These are phyloP conservation scores for Heliconius ismenius DNA, from an alignment of 2,888 invertebrate species.

Conservation along the genomic window DNA sequence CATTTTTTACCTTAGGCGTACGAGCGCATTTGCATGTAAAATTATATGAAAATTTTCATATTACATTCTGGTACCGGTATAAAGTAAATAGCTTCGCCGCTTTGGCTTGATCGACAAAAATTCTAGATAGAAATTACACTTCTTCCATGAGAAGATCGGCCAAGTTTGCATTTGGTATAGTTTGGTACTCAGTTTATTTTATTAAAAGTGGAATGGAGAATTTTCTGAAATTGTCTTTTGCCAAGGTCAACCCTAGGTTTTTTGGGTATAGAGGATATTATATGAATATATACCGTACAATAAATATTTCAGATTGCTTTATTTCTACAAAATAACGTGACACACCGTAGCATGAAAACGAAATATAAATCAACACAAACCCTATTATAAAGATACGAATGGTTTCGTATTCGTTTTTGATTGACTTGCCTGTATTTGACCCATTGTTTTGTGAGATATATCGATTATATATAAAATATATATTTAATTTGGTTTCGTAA, in stretches of 20 bases:
- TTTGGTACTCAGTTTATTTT: constrained; percentile 3
- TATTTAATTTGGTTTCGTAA: too few relatives aligned
- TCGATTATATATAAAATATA: not conserved
- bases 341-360: not conserved
- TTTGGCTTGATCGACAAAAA: not conserved
- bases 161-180: constrained; percentile 2
- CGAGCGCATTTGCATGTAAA: constrained; percentile 12
- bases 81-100: constrained; percentile 17
- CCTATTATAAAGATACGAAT: constrained; percentile 13
- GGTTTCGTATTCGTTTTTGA: constrained; percentile 10
- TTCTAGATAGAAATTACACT: constrained; percentile 1
- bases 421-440: constrained; percentile 5
- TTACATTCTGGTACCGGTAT: not conserved
- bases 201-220: not conserved
- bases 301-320: not conserved
- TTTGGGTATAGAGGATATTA: not conserved
- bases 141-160: not conserved
- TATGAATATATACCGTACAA: not conserved
- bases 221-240: not conserved
- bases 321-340: not conserved
- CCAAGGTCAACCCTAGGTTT: not conserved
- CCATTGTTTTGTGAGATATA: not conserved
- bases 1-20: constrained; percentile 13
- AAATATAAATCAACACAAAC: constrained; percentile 9
- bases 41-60: constrained; percentile 17